A percentile compares a stretch with the other conserved stretches of the same genome.
Evolutionary conservation across 2,113 vertebrate species (phyloP).

Genomic region (Falcunculus frontatus): DNA sequence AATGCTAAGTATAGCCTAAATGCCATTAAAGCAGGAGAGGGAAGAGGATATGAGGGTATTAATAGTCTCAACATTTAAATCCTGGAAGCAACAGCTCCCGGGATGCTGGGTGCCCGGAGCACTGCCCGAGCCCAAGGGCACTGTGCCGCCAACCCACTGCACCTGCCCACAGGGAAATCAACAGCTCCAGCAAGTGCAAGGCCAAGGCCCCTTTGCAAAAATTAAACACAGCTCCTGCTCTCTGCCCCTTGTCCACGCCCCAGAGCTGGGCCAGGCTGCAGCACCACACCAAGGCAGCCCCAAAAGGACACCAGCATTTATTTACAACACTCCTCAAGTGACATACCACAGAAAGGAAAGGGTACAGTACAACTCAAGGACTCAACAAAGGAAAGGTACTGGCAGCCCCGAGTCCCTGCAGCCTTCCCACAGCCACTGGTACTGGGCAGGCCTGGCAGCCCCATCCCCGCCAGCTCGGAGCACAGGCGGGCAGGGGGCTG

Average conservation of each 20-base stretch:
- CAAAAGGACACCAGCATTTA: slow-evolving; percentile 70
- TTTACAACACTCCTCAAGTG: slow-evolving; percentile 70
- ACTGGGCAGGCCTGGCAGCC: neutral
- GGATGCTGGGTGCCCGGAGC: neutral
- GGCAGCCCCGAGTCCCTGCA: neutral
- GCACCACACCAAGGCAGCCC: neutral
- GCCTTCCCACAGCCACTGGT: neutral
- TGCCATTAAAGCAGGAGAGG: slow-evolving; percentile 7
- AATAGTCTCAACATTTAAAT: slow-evolving; percentile 57
- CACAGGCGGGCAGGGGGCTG: neutral
- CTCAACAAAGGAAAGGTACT: slow-evolving; percentile 25
- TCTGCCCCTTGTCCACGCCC: neutral
- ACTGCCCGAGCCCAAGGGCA: neutral
- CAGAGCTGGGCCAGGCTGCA: neutral
- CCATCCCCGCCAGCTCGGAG: rapidly evolving
- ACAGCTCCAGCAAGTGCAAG: neutral
- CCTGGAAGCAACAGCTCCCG: neutral
- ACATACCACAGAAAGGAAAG: slow-evolving; percentile 49
- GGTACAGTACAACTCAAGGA: slow-evolving; percentile 24
- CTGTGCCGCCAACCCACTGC: neutral
- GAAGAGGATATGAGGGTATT: slow-evolving; percentile 54
- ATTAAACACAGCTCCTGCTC: neutral
- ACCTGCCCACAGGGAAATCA: neutral
- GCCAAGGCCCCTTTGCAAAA: neutral
- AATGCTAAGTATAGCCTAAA: slow-evolving; percentile 42